These are phyloP conservation scores for Limnephilus lunatus DNA, from an alignment of 2,888 invertebrate species.

Conservation along the genomic window DNA sequence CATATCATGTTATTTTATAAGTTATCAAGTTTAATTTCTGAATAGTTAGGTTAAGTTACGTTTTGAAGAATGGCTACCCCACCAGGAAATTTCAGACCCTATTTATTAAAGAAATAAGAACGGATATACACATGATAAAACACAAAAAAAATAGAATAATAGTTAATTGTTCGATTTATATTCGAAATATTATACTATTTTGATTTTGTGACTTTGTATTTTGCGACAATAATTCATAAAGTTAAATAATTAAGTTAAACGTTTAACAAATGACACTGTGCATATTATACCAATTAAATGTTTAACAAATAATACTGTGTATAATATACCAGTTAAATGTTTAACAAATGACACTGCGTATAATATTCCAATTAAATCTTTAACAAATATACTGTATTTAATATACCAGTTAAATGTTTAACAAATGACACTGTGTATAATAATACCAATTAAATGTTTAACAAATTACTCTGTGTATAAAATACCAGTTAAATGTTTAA, in stretches of 20 bases:
- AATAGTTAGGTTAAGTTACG: not conserved
- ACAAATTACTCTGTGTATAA: too few species aligned
- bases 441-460: too few species aligned
- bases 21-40: too few species aligned
- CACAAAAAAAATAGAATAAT: not conserved
- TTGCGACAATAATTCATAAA: not conserved
- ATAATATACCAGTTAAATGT: not conserved
- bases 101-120: not conserved
- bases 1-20: too few species aligned
- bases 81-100: conserved; percentile 32
- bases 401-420: too few species aligned
- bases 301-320: too few species aligned
- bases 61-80: conserved; percentile 5
- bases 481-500: too few species aligned
- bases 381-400: too few species aligned
- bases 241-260: not conserved
- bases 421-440: too few species aligned
- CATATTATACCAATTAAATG: too few species aligned
- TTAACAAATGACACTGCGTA: not conserved
- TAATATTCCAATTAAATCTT: too few species aligned
- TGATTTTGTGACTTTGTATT: not conserved
- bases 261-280: too few species aligned
- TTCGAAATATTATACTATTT: not conserved
- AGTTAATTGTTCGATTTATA: not conserved
- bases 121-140: not conserved